Conservation (phyloP, 1,140 invertebrate genomes). For the Bombus confusus region DNA sequence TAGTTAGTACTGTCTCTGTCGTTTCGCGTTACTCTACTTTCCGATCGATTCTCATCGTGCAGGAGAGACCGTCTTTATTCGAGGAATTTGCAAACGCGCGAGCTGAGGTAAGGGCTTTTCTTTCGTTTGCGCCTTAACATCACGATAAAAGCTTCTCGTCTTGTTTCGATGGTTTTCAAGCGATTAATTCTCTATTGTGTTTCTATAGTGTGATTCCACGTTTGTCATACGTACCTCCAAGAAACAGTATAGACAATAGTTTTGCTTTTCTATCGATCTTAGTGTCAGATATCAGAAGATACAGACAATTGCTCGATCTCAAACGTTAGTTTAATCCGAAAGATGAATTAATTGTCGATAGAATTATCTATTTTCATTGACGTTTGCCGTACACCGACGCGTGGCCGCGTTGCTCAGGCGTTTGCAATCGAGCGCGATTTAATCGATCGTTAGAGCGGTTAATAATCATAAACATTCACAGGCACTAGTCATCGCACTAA, state of each 20-base stretch:
- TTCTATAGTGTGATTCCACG: too few species aligned
- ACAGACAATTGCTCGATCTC: too few species aligned
- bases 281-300: too few species aligned
- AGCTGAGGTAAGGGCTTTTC: not conserved
- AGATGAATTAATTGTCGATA: not conserved
- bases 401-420: constrained; percentile 35
- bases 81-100: constrained; percentile 5
- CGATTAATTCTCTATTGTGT: too few species aligned
- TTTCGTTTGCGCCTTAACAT: too few species aligned
- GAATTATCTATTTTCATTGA: not conserved
- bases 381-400: not conserved
- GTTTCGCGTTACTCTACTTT: not conserved
- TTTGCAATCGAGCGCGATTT: constrained; percentile 24
- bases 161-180: too few species aligned
- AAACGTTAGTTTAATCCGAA: not conserved
- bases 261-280: too few species aligned
- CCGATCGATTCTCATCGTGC: not conserved
- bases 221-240: too few species aligned
- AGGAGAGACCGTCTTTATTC: not conserved
- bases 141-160: too few species aligned
- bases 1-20: not conserved
- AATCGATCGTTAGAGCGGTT: constrained; percentile 8
- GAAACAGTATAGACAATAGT: too few species aligned
- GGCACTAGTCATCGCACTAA: constrained; percentile 71
- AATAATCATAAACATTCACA: constrained; percentile 71